Evolutionary conservation across 1,140 invertebrate species (phyloP), one percentile per base, ranked within the genome.

Genomic region (Monomorium pharaonis): DNA sequence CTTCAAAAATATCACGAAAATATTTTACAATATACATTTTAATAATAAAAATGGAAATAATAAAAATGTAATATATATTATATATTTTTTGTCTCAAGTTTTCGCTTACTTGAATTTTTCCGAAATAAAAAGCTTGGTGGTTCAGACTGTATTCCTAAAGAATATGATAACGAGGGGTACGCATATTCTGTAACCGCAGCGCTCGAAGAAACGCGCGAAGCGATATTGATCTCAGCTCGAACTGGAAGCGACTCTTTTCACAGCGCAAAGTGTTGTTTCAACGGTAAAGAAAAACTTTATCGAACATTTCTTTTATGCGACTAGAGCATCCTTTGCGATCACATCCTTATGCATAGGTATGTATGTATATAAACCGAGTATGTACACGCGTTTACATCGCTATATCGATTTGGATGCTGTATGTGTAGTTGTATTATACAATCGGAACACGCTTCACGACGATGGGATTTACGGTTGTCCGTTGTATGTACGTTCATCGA

Each of bases 341-440:
- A 77, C 89, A 83, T 72, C 75, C 74, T 86, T 87, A 83, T 91
- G 87, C 86, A 92, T 92, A 89, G 67, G 81, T 87, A 83, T 91
- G 86, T 87, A 88, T 88, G 85, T 92, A 91, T 92, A 91, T 88
- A 89, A 92, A 88, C 88, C 74, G 77, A 87, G 62, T 80, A 87
- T 62, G 63, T 89, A 90, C 85, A 88, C 86, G 85, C 87, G 84
- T 87, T 88, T 90, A 84, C 67, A 86, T 89, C 80, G 85, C 69
- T 92, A 91, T 89, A 92, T 88, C 83, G 76, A 89, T 83, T 90
- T 88, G 92, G 92, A 56, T 87, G 85, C 88, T 92, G 84, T 88
- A 90, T 88, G 86, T 88, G 86, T 91, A 92, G 75, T 62, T 90
- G 77, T 87, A 86, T 86, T 70, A 88, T 91, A 89, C 81, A 70